phyloP scores from a whole-genome alignment of 2,113 vertebrate genomes.

The pig (Sus scrofa) region T2T-Sscrofa CM000818.6:127843501-127844000 shows the following conservation, averaged over 20 bases:
- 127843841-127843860: accelerated
- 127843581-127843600: not conserved
- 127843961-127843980: accelerated
- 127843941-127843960: accelerated
- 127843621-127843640: not conserved
- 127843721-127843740: too few relatives aligned
- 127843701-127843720: too few relatives aligned
- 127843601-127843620: not conserved
- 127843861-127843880: accelerated
- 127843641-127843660: too few relatives aligned
- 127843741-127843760: too few relatives aligned
- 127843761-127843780: too few relatives aligned
- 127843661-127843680: too few relatives aligned
- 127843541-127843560: accelerated
- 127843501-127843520: accelerated
- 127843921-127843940: too few relatives aligned
- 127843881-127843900: not conserved
- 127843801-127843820: not conserved
- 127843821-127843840: too few relatives aligned
- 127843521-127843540: accelerated
- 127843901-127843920: not conserved
- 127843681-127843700: too few relatives aligned
- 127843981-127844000: accelerated
- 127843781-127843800: not conserved
- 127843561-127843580: not conserved